Base-by-base conservation (phyloP, 2,888 invertebrate species). In the Lymantria monacha region DNA sequence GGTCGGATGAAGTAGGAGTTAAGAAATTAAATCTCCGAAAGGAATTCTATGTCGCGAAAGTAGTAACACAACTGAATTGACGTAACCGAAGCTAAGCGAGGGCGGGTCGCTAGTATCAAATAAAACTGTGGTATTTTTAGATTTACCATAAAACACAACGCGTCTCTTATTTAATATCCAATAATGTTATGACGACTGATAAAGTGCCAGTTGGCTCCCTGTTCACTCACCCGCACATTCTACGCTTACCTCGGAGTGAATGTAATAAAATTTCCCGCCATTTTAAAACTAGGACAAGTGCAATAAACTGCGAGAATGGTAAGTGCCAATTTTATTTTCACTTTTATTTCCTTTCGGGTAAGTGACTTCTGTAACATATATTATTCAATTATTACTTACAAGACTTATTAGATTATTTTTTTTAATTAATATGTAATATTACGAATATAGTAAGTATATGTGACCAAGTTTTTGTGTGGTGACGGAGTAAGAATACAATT, bases 201-300 rank as follows among this genome's bases (percentile, higher is more conserved):
- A 33, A 33, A 33, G 7, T n/a, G 15, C 3, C 14, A 9, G 15
- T 42, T 30, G 15, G n/a, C 3, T 9, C 9, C 1, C 8, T n/a
- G 15, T 15, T 11, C 14, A 22, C 10, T 11, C 36, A 47, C 42
- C 14, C 42, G 7, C 15, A 7, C 41, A 12, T 14, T 11, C 13
- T 33, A 10, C 12, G 36, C 11, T 42, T 42, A 42, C 44, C 22
- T 33, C 10, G 10, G 33, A 41, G 37, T 40, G 37, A 43, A 49
- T 11, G 30, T 15, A 44, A 42, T 48, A 46, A 46, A 45, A 38
- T 30, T 31, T 50, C 37, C 36, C 48, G 42, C 48, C 42, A 48
- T 48, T 48, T 36, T 11, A 42, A 22, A 50, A 46, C 22, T 42
- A 30, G 15, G 46, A 13, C 46, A 42, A 46, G 46, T 41, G 42